Percentiles rank a stretch among this genome's conserved stretches.
phyloP scores from a whole-genome alignment of 2,797 vertebrate genomes.

The Pogonophryne albipinna region DNA sequence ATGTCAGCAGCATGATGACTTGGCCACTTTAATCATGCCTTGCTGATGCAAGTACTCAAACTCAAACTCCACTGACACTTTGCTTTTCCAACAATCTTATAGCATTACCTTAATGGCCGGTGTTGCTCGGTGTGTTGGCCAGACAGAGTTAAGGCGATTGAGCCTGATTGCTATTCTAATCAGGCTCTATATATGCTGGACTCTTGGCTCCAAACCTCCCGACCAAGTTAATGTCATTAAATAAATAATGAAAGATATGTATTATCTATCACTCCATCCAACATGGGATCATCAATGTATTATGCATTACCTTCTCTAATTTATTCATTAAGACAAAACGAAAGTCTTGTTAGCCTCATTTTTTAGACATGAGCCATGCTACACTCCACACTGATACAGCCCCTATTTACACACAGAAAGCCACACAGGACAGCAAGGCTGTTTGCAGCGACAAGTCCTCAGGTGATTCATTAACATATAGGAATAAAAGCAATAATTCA shows the following conservation, averaged over 20 bases:
- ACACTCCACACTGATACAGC: conserved; percentile 35
- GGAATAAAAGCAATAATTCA: not conserved
- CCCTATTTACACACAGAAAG: conserved; percentile 60
- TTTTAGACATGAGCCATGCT: conserved; percentile 81
- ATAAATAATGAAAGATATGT: conserved; percentile 95
- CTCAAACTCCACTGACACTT: conserved; percentile 10
- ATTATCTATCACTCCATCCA: conserved; percentile 97
- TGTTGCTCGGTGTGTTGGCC: conserved; percentile 30
- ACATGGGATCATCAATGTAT: conserved; percentile 93
- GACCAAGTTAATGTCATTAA: conserved; percentile 94
- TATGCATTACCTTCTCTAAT: conserved; percentile 94
- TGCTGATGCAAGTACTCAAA: conserved; percentile 13
- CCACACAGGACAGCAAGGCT: conserved; percentile 42
- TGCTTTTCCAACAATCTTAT: conserved; percentile 31
- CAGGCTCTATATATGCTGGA: conserved; percentile 69
- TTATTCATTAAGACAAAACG: conserved; percentile 98
- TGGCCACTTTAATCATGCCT: not conserved
- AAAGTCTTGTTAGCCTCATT: conserved; percentile 93
- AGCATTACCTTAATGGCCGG: conserved; percentile 31
- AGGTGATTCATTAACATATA: conserved; percentile 16
- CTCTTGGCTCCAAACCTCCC: conserved; percentile 75
- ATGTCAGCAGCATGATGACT: conserved; percentile 9
- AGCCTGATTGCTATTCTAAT: conserved; percentile 72
- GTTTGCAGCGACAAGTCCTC: conserved; percentile 34
- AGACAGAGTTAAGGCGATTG: conserved; percentile 38